Evolutionary conservation across 2,113 vertebrate species (phyloP), one percentile per base, ranked within the genome.

Genomic region (Glaucidium brasilianum): DNA sequence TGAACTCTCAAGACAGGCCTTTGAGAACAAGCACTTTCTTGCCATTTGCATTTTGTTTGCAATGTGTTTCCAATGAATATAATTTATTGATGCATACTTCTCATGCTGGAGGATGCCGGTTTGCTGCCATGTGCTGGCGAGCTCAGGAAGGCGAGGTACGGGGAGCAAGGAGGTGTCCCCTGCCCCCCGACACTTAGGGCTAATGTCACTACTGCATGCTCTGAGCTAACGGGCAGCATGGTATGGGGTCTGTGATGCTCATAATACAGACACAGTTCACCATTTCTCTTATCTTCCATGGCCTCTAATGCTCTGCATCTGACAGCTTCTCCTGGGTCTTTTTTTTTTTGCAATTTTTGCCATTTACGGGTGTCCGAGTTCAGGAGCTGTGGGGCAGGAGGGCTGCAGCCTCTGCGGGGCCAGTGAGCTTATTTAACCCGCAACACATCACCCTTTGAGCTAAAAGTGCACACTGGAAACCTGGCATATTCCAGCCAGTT

Each of bases 31-130:
- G 94, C 73, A 16, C 68, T 83, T 93, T 94, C 93, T 58, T 58
- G 81, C 92, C 45, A 62, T 95, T 94, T 87, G 55, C 73, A 49
- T 75, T 96, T 93, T 69, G 77, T 75, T 89, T 93, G 92, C 93
- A 90, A 86, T 85, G 88, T 97, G 97, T 87, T 97, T 97, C 93
- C 92, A 97, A 93, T 90, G 95, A 97, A 84, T 71, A 68, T 82
- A 90, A 96, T 93, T 89, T 92, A 93, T 92, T 91, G 90, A 85
- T 41, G 75, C 73, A 34, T 59, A 81, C 67, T 91, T 60, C 52
- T 79, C 20, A 11, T 4, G 19, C 78, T 67, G 78, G 76, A 73
- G 85, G 9, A 39, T 23, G 27, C 6, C 58, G 52, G 60, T 63
- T 64, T 64, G 67, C 59, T 78, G 88, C 79, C 56, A 41, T 47